Percentiles rank a stretch among this genome's conserved stretches.
phyloP scores from a whole-genome alignment of 2,888 invertebrate species.

The Papilio gigon region DNA sequence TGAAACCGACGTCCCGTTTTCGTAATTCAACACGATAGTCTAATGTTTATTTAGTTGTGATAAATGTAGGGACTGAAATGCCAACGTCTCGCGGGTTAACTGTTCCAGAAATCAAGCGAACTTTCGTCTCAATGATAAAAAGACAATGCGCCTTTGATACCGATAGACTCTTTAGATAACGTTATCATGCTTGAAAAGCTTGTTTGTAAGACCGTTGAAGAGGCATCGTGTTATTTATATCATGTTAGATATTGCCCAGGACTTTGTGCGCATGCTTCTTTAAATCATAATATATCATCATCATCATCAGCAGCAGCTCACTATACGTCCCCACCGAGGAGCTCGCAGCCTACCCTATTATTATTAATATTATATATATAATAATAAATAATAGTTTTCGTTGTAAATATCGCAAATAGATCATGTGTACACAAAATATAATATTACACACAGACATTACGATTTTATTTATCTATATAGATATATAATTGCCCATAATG shows the following conservation, averaged over 20 bases:
- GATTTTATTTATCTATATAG: too few relatives aligned
- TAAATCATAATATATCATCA: too few relatives aligned
- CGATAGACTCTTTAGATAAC: conserved; percentile 33
- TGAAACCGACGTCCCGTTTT: conserved; percentile 44
- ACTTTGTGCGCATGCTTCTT: too few relatives aligned
- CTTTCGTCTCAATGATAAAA: conserved; percentile 15
- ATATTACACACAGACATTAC: too few relatives aligned
- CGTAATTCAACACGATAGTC: not conserved
- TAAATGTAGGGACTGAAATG: conserved; percentile 9
- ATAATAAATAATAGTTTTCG: too few relatives aligned
- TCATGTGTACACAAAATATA: too few relatives aligned
- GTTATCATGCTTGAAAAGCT: conserved; percentile 31
- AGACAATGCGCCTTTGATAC: conserved; percentile 25
- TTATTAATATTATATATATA: too few relatives aligned
- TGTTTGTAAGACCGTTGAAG: conserved; percentile 26
- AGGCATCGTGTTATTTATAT: conserved; percentile 7
- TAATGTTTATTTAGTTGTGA: conserved; percentile 16
- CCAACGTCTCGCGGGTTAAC: not conserved
- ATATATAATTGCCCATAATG: conserved; percentile 19
- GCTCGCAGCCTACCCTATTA: too few relatives aligned
- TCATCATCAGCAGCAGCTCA: too few relatives aligned
- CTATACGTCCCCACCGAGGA: too few relatives aligned
- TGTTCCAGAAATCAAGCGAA: conserved; percentile 28
- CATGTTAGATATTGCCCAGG: too few relatives aligned
- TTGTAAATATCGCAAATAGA: too few relatives aligned